Base-by-base conservation (phyloP, 1,140 invertebrate species). In the Hypsibius dujardini region DNA sequence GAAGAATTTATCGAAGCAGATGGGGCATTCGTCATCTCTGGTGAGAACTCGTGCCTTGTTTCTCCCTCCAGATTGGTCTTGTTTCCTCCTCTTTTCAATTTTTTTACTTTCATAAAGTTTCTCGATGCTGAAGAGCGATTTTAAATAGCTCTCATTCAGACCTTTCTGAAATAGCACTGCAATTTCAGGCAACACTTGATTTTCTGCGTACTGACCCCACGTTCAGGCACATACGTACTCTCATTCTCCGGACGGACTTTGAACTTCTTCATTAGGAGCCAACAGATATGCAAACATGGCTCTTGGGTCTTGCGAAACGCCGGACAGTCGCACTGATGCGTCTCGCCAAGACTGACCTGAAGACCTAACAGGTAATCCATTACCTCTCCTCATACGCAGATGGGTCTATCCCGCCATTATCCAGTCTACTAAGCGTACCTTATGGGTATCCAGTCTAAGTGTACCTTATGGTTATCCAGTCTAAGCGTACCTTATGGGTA, bases 1-100 rank as follows among this genome's bases (percentile, higher is more conserved):
- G 62, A 67, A 67, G 42, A 67, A 67, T 42, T 42, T 67, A 7
- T 67, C 62, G 62, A 67, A 67, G 45, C 62, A 67, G 62, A 67
- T 67, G 3, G 62, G 62, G 45, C 62, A 67, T 45, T 67, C 62
- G 42, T 67, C 62, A 45, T 67, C 62, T 7, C 62, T 12, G 12
- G 62, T 67, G 3, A 67, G 62, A 15, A 12, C 42, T 45, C 62
- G 12, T 12, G 45, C 7, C 7, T 7, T 56, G n/a, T 7, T 56
- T 56, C 50, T 7, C n/a, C 50, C 50, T 56, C 50, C 7, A 56
- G 50, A 7, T 56, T 56, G 50, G 7, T 28, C 28, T 28, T n/a
- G 50, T 56, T 12, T 56, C n/a, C n/a, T 56, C 7, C 7, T n/a
- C n/a, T 56, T 56, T n/a, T 56, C 50, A n/a, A n/a, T n/a, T 0